phyloP scores from a whole-genome alignment of 2,888 invertebrate species.

The Tridacna crocea region DNA sequence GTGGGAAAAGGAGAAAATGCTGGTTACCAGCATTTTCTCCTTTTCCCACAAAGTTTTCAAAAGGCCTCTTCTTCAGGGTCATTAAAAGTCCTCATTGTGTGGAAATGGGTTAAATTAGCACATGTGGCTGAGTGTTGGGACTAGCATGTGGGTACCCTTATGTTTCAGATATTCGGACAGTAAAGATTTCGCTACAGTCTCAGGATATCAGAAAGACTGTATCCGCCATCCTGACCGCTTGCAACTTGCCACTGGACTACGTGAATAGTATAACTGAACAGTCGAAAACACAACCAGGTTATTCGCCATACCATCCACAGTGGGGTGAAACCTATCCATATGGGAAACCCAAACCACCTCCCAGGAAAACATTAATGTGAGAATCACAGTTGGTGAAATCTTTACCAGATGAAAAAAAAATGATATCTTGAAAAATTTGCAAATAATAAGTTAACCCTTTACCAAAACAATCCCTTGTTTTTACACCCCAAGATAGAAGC shows the following conservation, averaged over 20 bases:
- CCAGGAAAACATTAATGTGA: conserved; percentile 43
- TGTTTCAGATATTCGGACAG: conserved; percentile 79
- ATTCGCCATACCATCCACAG: conserved; percentile 4
- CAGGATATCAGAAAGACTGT: conserved; percentile 88
- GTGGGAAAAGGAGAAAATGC: background rate
- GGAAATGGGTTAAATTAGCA: too few relatives aligned
- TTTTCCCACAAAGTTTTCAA: background rate
- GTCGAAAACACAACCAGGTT: background rate
- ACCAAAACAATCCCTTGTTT: too few relatives aligned
- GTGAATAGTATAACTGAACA: conserved; percentile 87
- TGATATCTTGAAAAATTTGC: too few relatives aligned
- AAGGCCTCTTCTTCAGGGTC: too few relatives aligned
- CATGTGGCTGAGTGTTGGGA: too few relatives aligned
- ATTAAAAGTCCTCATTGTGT: too few relatives aligned
- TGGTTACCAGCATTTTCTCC: background rate
- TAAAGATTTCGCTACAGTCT: conserved; percentile 90
- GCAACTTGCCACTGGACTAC: conserved; percentile 94
- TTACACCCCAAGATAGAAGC: too few relatives aligned
- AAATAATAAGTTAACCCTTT: too few relatives aligned
- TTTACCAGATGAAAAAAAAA: too few relatives aligned
- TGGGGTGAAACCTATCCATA: background rate
- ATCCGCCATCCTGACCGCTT: conserved; percentile 90
- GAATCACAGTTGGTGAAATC: background rate
- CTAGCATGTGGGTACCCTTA: too few relatives aligned
- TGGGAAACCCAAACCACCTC: conserved; percentile 22